Percentiles rank a stretch among this genome's conserved stretches.
Conservation (phyloP, 2,113 vertebrate species). For the Sterrhoptilus dennistouni region DNA sequence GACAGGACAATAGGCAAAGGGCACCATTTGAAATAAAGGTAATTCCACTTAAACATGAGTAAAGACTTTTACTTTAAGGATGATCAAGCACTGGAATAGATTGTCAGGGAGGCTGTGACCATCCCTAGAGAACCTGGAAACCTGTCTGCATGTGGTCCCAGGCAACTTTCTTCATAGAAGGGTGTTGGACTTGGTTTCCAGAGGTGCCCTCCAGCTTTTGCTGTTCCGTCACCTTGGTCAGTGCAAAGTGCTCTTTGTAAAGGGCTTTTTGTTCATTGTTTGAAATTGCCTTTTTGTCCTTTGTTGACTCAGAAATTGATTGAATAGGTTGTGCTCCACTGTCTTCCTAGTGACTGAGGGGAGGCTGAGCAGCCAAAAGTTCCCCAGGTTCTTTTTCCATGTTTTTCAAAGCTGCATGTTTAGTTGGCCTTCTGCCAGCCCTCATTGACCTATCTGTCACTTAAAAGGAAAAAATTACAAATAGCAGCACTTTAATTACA, state of each 20-base stretch:
- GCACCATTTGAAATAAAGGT: background rate
- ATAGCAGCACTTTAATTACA: background rate
- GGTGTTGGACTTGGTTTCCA: background rate
- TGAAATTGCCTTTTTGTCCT: background rate
- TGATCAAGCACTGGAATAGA: background rate
- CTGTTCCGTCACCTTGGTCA: background rate
- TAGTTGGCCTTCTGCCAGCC: background rate
- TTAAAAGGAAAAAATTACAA: background rate
- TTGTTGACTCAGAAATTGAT: background rate
- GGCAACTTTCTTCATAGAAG: background rate
- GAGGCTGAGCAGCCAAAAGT: background rate
- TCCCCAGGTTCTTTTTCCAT: background rate
- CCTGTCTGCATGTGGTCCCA: fast-evolving
- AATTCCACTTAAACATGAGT: background rate
- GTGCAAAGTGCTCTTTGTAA: background rate
- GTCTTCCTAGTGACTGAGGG: background rate
- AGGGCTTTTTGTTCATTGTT: background rate
- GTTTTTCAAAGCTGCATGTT: background rate
- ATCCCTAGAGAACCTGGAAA: background rate
- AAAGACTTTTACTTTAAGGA: background rate
- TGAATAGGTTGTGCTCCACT: background rate
- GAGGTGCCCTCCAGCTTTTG: background rate
- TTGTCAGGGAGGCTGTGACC: background rate
- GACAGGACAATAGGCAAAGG: background rate
- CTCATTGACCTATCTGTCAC: background rate